Evolutionary conservation across 2,797 vertebrate genomes (phyloP), one percentile per base, ranked within the genome.

Genomic region (Protonibea diacanthus): DNA sequence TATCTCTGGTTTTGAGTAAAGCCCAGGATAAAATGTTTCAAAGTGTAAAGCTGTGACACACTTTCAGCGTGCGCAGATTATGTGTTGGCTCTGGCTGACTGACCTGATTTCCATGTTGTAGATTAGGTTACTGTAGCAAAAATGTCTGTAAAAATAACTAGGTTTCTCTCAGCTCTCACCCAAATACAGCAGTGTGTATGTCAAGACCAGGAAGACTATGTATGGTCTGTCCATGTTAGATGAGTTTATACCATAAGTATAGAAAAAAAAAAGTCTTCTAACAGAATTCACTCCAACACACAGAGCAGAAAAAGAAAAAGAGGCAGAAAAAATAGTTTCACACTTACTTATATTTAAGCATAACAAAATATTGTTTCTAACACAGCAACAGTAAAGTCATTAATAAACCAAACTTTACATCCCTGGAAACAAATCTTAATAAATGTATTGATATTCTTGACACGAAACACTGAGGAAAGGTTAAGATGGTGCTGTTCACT

Each of bases 81-180:
- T 44, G 44, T 29, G 49, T 53, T 29, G 17, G 2, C 25, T 51
- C 2, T 71, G 52, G 4, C 67, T 56, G 67, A 81, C 2, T 72
- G 58, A 72, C 52, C 52, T 51, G 23, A 47, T 74, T 75, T 78
- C 13, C 18, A 20, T 40, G 13, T 69, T 56, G 33, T 33, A 67
- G 23, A 49, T 38, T 40, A 53, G 38, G 29, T 1, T 1, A 57
- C 51, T 62, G 27, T 44, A 20, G n/a, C 17, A 52, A 59, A 45
- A 25, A 33, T 73, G 18, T 51, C 14, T 21, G 14, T 29, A 44
- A 58, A 63, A 68, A 74, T n/a, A 42, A 49, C 38, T 14, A 1
- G 0, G 6, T 55, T 8, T 42, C 1, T 52, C 6, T 51, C 38
- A 42, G 33, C 23, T 45, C 29, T 29, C 12, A n/a, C 33, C 8